Conservation (phyloP, 2,888 invertebrate species). For the Emmelina monodactyla region DNA sequence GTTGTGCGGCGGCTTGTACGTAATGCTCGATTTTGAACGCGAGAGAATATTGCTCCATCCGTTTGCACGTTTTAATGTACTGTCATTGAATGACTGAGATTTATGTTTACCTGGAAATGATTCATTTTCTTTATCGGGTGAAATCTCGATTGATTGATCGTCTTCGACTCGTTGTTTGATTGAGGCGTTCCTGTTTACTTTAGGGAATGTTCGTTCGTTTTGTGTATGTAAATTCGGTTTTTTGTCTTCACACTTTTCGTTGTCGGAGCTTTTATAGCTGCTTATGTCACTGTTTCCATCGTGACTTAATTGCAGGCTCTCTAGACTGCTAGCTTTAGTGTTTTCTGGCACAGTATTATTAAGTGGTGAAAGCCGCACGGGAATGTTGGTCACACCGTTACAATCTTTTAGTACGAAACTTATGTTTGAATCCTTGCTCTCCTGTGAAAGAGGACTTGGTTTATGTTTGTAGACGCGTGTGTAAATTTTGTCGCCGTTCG, state of each 20-base stretch:
- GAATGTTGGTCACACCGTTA: slow-evolving; percentile 30
- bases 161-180: slow-evolving; percentile 16
- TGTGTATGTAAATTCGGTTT: slow-evolving; percentile 24
- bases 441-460: slow-evolving; percentile 21
- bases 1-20: slow-evolving; percentile 44
- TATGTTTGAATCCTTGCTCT: slow-evolving; percentile 21
- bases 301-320: slow-evolving; percentile 43
- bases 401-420: slow-evolving; percentile 22
- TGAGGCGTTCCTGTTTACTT: slow-evolving; percentile 14
- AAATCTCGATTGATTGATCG: slow-evolving; percentile 23
- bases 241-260: slow-evolving; percentile 42
- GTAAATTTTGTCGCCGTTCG: slow-evolving; percentile 43
- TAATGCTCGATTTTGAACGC: slow-evolving; percentile 45
- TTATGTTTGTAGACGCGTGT: slow-evolving; percentile 49
- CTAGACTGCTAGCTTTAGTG: slow-evolving; percentile 37
- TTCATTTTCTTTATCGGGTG: slow-evolving; percentile 30
- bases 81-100: slow-evolving; percentile 49
- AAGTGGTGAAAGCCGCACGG: slow-evolving; percentile 53
- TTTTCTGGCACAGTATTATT: slow-evolving; percentile 38
- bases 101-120: slow-evolving; percentile 33
- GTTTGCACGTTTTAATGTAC: slow-evolving; percentile 26
- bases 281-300: slow-evolving; percentile 50
- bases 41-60: slow-evolving; percentile 24
- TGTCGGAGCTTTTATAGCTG: slow-evolving; percentile 62
- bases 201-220: slow-evolving; percentile 20